Evolutionary conservation across 53 echinoderm and acorn worm species (phyloP).

Genomic region (Luidia sarsii): DNA sequence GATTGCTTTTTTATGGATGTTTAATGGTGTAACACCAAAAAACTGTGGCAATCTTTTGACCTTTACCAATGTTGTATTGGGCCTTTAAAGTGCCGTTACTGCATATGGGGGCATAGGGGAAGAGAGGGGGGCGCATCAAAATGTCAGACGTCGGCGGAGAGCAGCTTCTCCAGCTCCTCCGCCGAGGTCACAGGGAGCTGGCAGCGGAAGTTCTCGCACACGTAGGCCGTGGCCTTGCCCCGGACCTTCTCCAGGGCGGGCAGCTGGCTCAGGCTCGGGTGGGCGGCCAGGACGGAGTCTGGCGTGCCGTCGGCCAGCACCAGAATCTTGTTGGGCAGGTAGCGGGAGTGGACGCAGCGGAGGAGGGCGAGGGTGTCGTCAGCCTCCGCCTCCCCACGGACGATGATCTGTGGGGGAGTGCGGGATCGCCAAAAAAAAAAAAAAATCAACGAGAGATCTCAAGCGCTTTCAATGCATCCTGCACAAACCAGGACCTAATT

Average conservation of each 20-base stretch:
- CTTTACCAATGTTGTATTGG: too few relatives aligned
- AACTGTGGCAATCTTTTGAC: too few relatives aligned
- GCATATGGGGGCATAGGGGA: too few relatives aligned
- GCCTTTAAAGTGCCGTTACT: too few relatives aligned
- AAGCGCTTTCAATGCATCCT: too few relatives aligned
- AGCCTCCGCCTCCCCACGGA: slow-evolving; percentile 72
- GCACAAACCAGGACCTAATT: too few relatives aligned
- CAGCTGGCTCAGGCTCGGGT: slow-evolving; percentile 72
- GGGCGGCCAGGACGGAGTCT: slow-evolving; percentile 70
- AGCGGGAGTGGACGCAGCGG: slow-evolving; percentile 72
- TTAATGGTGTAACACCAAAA: too few relatives aligned
- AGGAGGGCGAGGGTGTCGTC: slow-evolving; percentile 77
- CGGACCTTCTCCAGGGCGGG: slow-evolving; percentile 71
- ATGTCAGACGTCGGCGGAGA: too few relatives aligned
- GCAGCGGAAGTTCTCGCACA: slow-evolving; percentile 93
- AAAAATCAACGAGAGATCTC: too few relatives aligned
- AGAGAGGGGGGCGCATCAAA: too few relatives aligned
- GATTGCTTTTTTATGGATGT: too few relatives aligned
- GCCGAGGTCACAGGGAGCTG: slow-evolving; percentile 80
- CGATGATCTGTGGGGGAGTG: slow-evolving; percentile 85
- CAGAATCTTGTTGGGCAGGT: slow-evolving; percentile 88
- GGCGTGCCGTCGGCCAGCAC: slow-evolving; percentile 78
- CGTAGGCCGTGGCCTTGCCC: slow-evolving; percentile 90
- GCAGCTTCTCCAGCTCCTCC: slow-evolving; percentile 61
- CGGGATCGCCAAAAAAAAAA: too few relatives aligned